phyloP scores from a whole-genome alignment of 92 coral and sea anemone species.

The Paragorgia papillata region DNA sequence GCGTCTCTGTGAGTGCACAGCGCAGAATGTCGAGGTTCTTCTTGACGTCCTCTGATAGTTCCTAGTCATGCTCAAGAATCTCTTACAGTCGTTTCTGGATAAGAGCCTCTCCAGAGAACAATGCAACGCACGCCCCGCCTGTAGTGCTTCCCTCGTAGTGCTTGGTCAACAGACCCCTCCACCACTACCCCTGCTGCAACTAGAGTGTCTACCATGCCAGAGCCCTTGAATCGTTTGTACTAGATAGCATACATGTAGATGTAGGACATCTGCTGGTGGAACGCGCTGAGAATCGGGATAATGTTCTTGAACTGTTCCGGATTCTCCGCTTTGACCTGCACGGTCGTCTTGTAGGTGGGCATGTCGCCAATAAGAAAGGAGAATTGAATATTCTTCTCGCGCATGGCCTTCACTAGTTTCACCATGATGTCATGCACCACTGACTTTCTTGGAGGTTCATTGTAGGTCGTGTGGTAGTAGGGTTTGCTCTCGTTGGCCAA shows the following conservation, averaged over 20 bases:
- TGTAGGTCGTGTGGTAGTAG: conserved; percentile 41
- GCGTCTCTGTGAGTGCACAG: conserved; percentile 21
- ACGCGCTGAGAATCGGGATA: conserved; percentile 20
- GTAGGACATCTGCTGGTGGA: conserved; percentile 18
- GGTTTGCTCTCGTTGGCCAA: conserved; percentile 21
- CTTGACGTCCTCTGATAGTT: conserved; percentile 33
- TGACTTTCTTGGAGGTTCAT: conserved; percentile 32
- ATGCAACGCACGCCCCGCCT: conserved; percentile 35
- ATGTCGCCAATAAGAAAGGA: conserved; percentile 38
- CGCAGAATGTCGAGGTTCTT: conserved; percentile 32
- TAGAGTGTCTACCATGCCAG: conserved; percentile 41
- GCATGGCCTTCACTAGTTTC: conserved; percentile 44
- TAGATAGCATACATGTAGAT: conserved; percentile 33
- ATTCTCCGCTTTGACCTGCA: conserved; percentile 40
- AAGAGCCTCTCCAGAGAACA: conserved; percentile 35
- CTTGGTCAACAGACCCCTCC: conserved; percentile 43
- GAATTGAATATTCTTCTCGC: conserved; percentile 35
- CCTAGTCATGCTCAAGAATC: conserved; percentile 37
- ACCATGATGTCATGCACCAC: conserved; percentile 39
- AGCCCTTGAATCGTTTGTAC: conserved; percentile 35
- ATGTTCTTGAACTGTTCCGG: conserved; percentile 19
- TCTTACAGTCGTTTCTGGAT: conserved; percentile 30
- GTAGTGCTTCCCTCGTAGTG: conserved; percentile 34
- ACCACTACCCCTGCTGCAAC: too few species aligned
- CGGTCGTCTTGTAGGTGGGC: conserved; percentile 38